Evolutionary conservation across 2,797 vertebrate genomes (phyloP).

Genomic region (Picus viridis): DNA sequence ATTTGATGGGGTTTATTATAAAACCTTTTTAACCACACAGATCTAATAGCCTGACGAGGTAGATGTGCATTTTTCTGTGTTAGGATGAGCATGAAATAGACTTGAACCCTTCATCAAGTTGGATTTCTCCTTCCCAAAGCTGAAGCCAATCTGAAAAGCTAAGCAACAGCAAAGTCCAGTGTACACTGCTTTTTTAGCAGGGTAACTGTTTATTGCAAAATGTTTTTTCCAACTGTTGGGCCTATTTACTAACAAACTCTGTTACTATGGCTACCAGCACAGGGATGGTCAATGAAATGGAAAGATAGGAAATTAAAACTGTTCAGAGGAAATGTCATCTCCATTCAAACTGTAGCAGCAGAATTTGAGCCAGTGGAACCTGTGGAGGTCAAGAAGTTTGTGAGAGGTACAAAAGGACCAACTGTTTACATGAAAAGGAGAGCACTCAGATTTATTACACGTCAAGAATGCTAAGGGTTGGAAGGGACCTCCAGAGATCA

Average conservation of each 20-base stretch:
- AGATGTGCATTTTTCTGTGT: not conserved
- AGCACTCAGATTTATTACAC: not conserved
- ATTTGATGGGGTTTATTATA: not conserved
- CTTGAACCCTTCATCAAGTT: not conserved
- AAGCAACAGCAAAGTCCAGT: not conserved
- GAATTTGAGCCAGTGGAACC: not conserved
- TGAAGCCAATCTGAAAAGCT: not conserved
- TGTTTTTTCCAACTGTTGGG: not conserved
- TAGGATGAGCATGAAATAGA: not conserved
- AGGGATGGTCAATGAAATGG: not conserved
- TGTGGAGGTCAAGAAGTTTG: not conserved
- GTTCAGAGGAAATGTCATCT: not conserved
- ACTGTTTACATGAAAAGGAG: not conserved
- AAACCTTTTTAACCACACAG: not conserved
- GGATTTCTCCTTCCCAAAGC: not conserved
- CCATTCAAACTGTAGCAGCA: not conserved
- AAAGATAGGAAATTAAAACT: not conserved
- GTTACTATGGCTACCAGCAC: not conserved
- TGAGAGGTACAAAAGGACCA: not conserved
- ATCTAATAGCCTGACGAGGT: not conserved
- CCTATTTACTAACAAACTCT: not conserved
- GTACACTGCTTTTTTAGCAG: not conserved
- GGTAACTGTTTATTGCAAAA: not conserved
- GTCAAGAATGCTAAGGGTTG: too few relatives aligned
- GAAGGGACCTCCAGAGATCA: too few relatives aligned